Evolutionary conservation across 2,113 vertebrate species (phyloP), one percentile per base, ranked within the genome.

Genomic region (Nanorana parkeri): DNA sequence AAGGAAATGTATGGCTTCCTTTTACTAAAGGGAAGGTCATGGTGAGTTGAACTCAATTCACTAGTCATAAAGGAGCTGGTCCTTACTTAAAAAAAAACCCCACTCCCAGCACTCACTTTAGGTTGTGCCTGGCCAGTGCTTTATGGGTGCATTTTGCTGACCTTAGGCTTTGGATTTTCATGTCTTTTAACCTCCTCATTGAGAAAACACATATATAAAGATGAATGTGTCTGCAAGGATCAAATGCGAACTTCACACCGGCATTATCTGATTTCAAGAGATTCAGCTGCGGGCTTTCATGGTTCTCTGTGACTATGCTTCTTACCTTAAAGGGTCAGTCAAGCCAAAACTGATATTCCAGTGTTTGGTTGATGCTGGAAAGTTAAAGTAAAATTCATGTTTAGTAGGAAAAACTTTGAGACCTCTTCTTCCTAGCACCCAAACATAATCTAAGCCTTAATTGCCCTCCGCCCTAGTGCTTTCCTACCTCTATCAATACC

Each of bases 1-100:
- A 60, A 74, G 71, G 71, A 74, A 74, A 74, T 74, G 71, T 74
- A 74, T 74, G 71, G 71, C 23, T 74, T 60, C 71, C 71, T 60
- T 74, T 74, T 21, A 60, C 26, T 60, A 60, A 60, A 60, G 54
- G 36, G 54, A 29, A 60, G 71, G 71, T 74, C 71, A 74, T 26
- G 54, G 71, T 58, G 55, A 74, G 71, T 74, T 74, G 71, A 58
- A 60, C 71, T 54, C n/a, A 60, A 74, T 74, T 74, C 71, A 74
- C 71, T 36, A 60, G 32, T 7, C 23, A 19, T 19, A 32, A 73
- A 60, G 58, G 54, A 58, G 71, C 71, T 58, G 54, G 71, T 74
- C 36, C 69, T 52, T 73, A 20, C 68, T 71, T 21, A 19, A 47
- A 54, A 26, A 19, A 54, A 54, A 26, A 19, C 26, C 2, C 17